phyloP scores from a whole-genome alignment of 2,797 vertebrate species.

The Siniperca undulata region DNA sequence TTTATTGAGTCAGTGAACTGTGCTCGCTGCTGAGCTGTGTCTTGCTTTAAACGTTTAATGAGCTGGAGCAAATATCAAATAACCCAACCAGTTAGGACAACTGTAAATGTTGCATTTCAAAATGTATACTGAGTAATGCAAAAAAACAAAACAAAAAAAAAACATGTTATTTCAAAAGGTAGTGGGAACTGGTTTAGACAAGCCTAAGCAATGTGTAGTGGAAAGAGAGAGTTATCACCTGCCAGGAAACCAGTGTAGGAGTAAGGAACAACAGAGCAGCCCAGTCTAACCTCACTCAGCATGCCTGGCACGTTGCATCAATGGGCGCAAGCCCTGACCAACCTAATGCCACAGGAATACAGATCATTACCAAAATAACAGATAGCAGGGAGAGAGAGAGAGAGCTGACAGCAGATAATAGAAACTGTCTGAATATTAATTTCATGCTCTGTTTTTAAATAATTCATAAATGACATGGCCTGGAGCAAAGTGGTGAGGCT shows the following conservation, averaged over 20 bases:
- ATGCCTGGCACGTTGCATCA: conserved; percentile 72
- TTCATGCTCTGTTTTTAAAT: conserved; percentile 76
- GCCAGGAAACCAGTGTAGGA: conserved; percentile 58
- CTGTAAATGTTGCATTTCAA: conserved; percentile 5
- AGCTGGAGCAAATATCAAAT: conserved; percentile 49
- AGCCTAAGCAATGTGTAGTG: background rate
- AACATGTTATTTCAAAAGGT: conserved; percentile 35
- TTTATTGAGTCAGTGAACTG: conserved; percentile 71
- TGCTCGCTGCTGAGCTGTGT: conserved; percentile 50
- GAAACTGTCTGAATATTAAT: conserved; percentile 79
- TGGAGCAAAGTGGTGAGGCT: conserved; percentile 60
- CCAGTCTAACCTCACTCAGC: conserved; percentile 69
- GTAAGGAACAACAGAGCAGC: conserved; percentile 63
- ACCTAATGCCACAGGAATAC: conserved; percentile 80
- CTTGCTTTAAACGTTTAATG: conserved; percentile 65
- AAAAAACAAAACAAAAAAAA: background rate
- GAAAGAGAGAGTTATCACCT: conserved; percentile 58
- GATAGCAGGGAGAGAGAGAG: conserved; percentile 38
- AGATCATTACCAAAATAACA: conserved; percentile 75
- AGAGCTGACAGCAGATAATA: conserved; percentile 65
- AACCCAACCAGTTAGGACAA: background rate
- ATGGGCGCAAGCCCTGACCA: conserved; percentile 71
- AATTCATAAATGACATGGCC: conserved; percentile 81
- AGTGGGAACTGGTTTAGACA: conserved; percentile 8
- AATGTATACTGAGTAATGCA: conserved; percentile 9